Evolutionary conservation across 2,113 vertebrate genomes (phyloP), one percentile per base, ranked within the genome.

Genomic region (Lagopus leucura): DNA sequence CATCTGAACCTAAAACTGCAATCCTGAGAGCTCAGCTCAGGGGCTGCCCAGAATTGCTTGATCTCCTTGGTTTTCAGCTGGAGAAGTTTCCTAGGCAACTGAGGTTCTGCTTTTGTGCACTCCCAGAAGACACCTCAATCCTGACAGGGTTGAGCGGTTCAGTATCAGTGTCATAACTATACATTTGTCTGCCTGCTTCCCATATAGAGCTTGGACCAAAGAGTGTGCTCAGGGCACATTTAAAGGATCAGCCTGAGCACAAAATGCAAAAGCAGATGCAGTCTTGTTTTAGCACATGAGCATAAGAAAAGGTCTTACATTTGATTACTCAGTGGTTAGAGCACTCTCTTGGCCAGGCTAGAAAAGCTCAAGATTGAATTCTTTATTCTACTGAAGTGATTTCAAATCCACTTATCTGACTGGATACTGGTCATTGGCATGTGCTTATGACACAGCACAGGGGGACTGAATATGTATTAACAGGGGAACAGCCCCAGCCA

Each of bases 51-150:
- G 72, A 92, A 86, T 70, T 90, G 86, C 86, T 61, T 95, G 88
- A 94, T 93, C 80, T 83, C 69, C 73, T 86, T 2, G 21, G 76
- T 94, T 96, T 96, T 92, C 90, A 92, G 88, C 83, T 94, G 90
- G 88, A 94, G 93, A 95, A 96, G 96, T 96, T 96, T 96, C 96
- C 96, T 96, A 93, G 96, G 96, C 95, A 96, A 96, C 96, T 95
- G 90, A 95, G 88, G 92, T 95, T 96, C 90, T 96, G 96, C 93
- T 96, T 95, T 93, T 95, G 92, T 94, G 88, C 86, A 72, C 86
- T 96, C 93, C 90, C 95, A 95, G 93, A 96, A 96, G 96, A 95
- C 93, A 94, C 86, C 93, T 96, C 93, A 81, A 38, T 88, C 69
- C 95, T 95, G 92, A 91, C 93, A 95, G 87, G 96, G 93, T 91